These are phyloP conservation scores for Lepidothrix coronata DNA, from an alignment of 2,113 vertebrate genomes.

Conservation along the genomic window DNA sequence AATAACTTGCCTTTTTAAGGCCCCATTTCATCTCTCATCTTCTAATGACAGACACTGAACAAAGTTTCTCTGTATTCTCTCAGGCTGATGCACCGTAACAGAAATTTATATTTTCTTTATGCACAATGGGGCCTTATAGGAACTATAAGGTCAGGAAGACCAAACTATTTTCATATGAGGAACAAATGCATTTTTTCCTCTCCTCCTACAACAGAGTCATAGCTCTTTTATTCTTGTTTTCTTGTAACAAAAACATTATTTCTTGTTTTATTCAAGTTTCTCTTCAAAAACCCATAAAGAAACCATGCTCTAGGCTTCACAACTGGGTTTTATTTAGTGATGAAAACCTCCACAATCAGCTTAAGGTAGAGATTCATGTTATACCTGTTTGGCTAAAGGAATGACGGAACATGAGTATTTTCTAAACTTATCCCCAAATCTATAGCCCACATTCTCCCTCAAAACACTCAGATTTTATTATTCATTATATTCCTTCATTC, in stretches of 20 bases:
- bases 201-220: not conserved
- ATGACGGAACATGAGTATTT: not conserved
- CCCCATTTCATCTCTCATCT: not conserved
- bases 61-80: not conserved
- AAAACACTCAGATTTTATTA: not conserved
- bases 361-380: not conserved
- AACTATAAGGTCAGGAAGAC: not conserved
- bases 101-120: not conserved
- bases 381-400: not conserved
- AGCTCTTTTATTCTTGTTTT: not conserved
- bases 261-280: not conserved
- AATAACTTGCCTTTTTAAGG: not conserved
- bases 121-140: not conserved
- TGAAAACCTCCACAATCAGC: not conserved
- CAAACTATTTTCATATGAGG: not conserved
- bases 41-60: not conserved
- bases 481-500: not conserved
- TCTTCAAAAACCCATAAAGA: not conserved
- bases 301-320: not conserved
- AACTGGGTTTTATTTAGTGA: not conserved
- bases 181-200: not conserved
- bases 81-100: accelerated
- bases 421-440: not conserved
- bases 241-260: not conserved
- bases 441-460: not conserved